Evolutionary conservation across 1,140 invertebrate genomes (phyloP).

Genomic region (Heliconius hermathena): DNA sequence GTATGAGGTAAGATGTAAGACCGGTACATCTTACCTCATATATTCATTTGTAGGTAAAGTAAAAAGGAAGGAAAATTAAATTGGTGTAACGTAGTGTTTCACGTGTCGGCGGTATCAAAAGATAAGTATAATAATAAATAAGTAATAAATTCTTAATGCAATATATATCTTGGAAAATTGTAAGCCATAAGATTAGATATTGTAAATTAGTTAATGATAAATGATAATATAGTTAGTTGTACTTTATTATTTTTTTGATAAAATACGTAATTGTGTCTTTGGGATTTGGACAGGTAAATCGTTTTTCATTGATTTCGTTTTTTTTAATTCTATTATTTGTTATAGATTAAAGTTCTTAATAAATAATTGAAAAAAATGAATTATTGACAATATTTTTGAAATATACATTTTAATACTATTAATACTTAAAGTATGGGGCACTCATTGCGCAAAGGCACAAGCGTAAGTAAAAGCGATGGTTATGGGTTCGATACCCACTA

Average conservation of each 20-base stretch:
- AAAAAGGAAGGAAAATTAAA: no score
- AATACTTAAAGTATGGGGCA: no score
- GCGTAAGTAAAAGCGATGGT: no score
- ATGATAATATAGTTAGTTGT: not conserved
- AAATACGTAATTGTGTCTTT: not conserved
- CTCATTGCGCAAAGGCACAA: no score
- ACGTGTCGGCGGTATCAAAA: not conserved
- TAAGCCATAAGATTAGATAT: not conserved
- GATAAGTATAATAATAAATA: not conserved
- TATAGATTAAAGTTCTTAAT: not conserved
- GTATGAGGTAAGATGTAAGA: no score
- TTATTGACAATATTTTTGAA: no score
- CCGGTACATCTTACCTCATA: no score
- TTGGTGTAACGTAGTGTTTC: not conserved
- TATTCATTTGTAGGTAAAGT: no score
- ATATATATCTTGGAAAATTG: not conserved
- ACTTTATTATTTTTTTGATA: not conserved
- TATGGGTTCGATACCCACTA: not conserved
- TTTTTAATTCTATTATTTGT: not conserved
- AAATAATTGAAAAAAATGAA: not conserved
- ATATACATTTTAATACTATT: no score
- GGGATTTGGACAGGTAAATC: slow-evolving; percentile 6
- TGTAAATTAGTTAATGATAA: slow-evolving; percentile 1
- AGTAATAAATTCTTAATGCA: slow-evolving; percentile 11
- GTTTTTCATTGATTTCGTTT: not conserved